Base-by-base conservation (phyloP, 2,888 invertebrate species). In the Rambutsinella grinnellia region DNA sequence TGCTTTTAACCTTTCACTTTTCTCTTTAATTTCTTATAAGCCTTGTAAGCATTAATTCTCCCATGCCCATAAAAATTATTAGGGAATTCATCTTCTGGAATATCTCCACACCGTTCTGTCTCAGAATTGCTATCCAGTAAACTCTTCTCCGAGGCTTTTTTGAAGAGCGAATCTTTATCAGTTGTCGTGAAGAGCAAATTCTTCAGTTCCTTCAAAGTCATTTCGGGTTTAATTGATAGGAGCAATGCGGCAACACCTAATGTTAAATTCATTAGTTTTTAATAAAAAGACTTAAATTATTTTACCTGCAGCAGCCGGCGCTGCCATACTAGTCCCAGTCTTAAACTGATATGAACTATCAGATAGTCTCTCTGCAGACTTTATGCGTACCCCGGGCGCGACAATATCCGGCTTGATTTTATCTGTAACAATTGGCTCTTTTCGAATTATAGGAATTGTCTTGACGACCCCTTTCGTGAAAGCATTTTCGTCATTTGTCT, bases 261-360 rank as follows among this genome's bases (percentile, higher is more conserved):
- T n/a, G n/a, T n/a, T n/a, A n/a, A n/a, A n/a, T n/a, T n/a, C n/a
- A n/a, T n/a, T n/a, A n/a, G n/a, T n/a, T n/a, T n/a, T n/a, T n/a
- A n/a, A n/a, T n/a, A n/a, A n/a, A n/a, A n/a, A n/a, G n/a, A n/a
- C n/a, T n/a, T n/a, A n/a, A n/a, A n/a, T n/a, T n/a, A n/a, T n/a
- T n/a, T n/a, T n/a, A 49, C 75, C 75, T 3, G 75, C 62, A 0
- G 36, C 57, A 6, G 47, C 23, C 2, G 75, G 75, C 2, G 27
- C 13, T 5, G 79, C 76, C 75, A 79, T 76, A 2, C 60, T 60
- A 1, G 79, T 79, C 21, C 79, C 79, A 8, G 36, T 23, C 17
- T 60, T 27, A 23, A 65, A 53, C 2, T 53, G 56, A 21, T 71
- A 71, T 23, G 58, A 28, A n/a, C 49, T 65, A 36, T 65, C 65